phyloP scores from a whole-genome alignment of 2,888 invertebrate genomes.

The Sisyra nigra region DNA sequence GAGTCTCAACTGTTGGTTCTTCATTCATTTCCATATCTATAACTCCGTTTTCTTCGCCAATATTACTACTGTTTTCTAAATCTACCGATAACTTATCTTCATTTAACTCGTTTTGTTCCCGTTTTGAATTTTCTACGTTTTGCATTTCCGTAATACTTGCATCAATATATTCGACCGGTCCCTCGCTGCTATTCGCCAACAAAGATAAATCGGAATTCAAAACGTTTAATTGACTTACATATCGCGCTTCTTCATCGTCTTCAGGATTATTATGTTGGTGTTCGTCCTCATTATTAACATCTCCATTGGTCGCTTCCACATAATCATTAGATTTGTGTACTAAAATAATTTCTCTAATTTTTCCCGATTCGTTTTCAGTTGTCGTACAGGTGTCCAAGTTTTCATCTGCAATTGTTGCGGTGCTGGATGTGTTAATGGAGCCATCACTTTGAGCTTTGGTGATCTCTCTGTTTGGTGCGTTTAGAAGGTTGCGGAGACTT shows the following conservation, averaged over 20 bases:
- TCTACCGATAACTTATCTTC: not conserved
- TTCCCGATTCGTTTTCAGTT: not conserved
- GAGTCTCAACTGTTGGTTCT: not conserved
- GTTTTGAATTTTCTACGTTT: not conserved
- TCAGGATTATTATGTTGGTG: not conserved
- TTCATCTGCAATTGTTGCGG: slow-evolving; percentile 43
- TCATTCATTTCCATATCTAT: not conserved
- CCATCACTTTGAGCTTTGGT: slow-evolving; percentile 80
- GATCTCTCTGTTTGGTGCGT: not conserved
- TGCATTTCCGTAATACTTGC: not conserved
- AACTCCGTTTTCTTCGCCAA: not conserved
- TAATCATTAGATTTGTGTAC: not conserved
- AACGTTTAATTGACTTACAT: not conserved
- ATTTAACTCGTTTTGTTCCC: not conserved
- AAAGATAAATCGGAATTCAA: not conserved
- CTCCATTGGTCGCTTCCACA: not conserved
- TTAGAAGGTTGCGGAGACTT: slow-evolving; percentile 57
- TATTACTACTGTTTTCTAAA: not conserved
- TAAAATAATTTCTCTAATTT: not conserved
- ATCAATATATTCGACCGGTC: not conserved
- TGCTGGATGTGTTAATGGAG: slow-evolving; percentile 75
- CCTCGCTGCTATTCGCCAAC: not conserved
- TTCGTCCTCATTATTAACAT: not conserved
- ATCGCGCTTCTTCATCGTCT: not conserved
- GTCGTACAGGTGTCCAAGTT: slow-evolving; percentile 45